phyloP scores from a whole-genome alignment of 1,140 invertebrate species.

The Acromyrmex charruanus region DNA sequence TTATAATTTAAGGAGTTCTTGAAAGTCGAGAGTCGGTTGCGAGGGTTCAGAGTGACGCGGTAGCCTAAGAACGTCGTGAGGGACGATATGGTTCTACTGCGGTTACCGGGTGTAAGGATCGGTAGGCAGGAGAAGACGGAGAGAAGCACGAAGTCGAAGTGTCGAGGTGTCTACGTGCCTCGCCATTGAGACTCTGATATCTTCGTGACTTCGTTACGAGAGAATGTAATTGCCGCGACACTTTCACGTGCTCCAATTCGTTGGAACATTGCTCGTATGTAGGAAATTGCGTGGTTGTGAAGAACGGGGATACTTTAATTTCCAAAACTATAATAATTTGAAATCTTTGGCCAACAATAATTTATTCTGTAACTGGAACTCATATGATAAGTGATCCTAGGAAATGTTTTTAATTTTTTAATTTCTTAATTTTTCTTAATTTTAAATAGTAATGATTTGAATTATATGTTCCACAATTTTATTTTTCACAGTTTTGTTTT shows the following conservation, averaged over 20 bases:
- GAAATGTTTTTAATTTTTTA: too few species aligned
- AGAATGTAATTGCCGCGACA: slow-evolving; percentile 25
- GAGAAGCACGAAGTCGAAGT: slow-evolving; percentile 39
- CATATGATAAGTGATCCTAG: too few species aligned
- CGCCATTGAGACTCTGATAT: slow-evolving; percentile 27
- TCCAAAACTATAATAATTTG: neutral
- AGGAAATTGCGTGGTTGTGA: neutral
- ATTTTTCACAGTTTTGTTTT: too few species aligned
- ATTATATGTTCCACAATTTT: too few species aligned
- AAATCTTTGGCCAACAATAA: neutral
- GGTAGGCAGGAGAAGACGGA: slow-evolving; percentile 28
- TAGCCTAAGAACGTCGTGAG: slow-evolving; percentile 40
- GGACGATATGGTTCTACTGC: slow-evolving; percentile 40
- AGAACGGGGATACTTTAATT: neutral
- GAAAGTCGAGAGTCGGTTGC: slow-evolving; percentile 49
- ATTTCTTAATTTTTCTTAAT: too few species aligned
- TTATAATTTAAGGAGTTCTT: slow-evolving; percentile 80
- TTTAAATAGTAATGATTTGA: too few species aligned
- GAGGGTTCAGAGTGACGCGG: slow-evolving; percentile 41
- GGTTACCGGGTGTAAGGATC: slow-evolving; percentile 47
- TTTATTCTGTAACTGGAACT: too few species aligned
- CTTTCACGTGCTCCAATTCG: slow-evolving; percentile 16
- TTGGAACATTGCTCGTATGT: neutral
- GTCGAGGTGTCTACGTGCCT: slow-evolving; percentile 58
- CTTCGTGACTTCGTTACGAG: slow-evolving; percentile 39